Base-by-base conservation (phyloP, 2,888 invertebrate species). In the Agrochola lychnidis region DNA sequence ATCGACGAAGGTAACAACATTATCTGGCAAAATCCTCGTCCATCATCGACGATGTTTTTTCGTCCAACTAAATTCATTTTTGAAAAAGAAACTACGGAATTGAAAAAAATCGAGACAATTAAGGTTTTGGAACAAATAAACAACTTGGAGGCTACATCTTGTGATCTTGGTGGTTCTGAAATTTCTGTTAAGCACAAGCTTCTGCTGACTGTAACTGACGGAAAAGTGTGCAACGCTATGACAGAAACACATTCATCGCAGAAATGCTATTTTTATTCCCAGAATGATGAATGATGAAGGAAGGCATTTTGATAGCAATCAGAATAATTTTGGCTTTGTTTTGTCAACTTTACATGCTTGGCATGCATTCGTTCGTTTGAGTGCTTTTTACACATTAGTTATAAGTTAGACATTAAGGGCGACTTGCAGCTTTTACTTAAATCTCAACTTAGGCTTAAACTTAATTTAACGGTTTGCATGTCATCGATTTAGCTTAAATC, bases 51-150 rank as follows among this genome's bases (percentile, higher is more conserved):
- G 0, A 72, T 56, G 42, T 69, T 10, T 69, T 56, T 56, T 36
- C 72, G 56, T n/a, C 56, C 56, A 69, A 70, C 70, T 30, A 70
- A 56, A 56, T 56, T 72, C 6, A 0, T 69, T 56, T 68, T 69
- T 69, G 70, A 70, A 4, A 69, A 69, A 42, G 72, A 75, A 73
- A 71, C 59, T 4, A 12, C 45, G 45, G 71, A 68, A 30, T 16
- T 70, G 30, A 42, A 57, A 9, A 67, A 36, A 48, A 53, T 53
- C 53, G 53, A 22, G 53, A 53, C 79, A 16, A 78, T 81, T 61
- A 76, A 78, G 62, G 40, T 83, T 56, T 63, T 77, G 69, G 73
- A 79, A 40, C 73, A 83, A 76, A 79, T 82, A 76, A 72, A 73
- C 48, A 19, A 72, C 22, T 73, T 79, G 57, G 25, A 73, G 14